Conservation (phyloP, 2,797 vertebrate species). For the Pseudotriccus pelzelni region DNA sequence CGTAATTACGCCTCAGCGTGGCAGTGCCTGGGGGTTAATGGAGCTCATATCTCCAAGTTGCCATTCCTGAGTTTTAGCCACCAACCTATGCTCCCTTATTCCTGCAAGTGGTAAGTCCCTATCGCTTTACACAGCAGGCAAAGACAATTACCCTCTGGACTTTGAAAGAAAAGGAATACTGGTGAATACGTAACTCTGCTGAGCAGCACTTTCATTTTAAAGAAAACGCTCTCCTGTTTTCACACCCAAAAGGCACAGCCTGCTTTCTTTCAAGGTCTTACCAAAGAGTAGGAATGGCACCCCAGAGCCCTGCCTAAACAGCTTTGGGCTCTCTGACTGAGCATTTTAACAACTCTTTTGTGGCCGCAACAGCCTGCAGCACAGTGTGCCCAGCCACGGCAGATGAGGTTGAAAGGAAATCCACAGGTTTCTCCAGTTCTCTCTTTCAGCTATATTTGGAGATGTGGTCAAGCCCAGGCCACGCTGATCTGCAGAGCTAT, state of each 20-base stretch:
- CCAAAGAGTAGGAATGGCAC: rapidly evolving
- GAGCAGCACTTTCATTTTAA: background rate
- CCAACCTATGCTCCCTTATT: background rate
- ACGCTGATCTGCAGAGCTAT: background rate
- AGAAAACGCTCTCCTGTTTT: background rate
- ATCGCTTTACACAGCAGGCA: background rate
- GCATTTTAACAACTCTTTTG: background rate
- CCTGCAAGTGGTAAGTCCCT: background rate
- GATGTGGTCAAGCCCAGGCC: background rate
- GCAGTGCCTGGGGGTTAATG: background rate
- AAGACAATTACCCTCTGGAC: background rate
- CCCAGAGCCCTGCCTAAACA: background rate
- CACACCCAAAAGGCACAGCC: background rate
- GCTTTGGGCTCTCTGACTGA: background rate
- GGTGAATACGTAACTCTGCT: background rate
- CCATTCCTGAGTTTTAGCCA: background rate
- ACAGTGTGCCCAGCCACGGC: background rate
- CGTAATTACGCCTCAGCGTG: rapidly evolving
- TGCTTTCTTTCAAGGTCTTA: background rate
- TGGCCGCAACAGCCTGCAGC: background rate
- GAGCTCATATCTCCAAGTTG: background rate
- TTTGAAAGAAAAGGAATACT: background rate
- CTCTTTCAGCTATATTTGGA: constrained; percentile 21
- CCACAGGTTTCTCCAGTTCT: background rate
- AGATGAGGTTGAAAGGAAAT: constrained; percentile 27